Evolutionary conservation across 2,113 vertebrate genomes (phyloP), one percentile per base, ranked within the genome.

Genomic region (Xerus inauris): DNA sequence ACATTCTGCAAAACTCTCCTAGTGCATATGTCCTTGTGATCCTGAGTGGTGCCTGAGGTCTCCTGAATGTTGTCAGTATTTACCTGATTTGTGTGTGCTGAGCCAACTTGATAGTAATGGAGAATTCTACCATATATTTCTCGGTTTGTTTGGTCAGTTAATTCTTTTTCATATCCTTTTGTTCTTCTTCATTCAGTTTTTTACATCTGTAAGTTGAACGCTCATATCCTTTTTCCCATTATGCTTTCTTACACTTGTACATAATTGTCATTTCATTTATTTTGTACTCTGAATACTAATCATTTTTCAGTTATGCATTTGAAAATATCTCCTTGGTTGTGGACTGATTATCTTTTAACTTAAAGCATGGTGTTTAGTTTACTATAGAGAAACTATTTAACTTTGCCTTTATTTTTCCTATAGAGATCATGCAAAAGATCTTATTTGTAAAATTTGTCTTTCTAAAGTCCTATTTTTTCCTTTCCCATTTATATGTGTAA

Each of bases 21-120:
- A 12, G 16, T 9, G 6, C 35, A 28, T 35, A 35, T 4, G 4
- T 28, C 13, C 6, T 49, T 57, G 12, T 1, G 20, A 0, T 19
- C 6, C 8, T 22, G 20, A 40, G 32, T 3, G 20, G 6, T n/a
- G 3, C 8, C 9, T 51, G 40, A 30, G 3, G 2, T 12, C 22
- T 38, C 64, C 1, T 19, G n/a, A 38, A 1, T 12, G 4, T 32
- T 72, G 17, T 13, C 65, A 30, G 16, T 8, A 24, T 2, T 65
- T n/a, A 42, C 6, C 10, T 32, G 40, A 49, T 62, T 20, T 42
- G 40, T 16, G 3, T 9, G 47, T 42, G 49, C 40, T 84, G 32
- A 5, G 38, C 14, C 26, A 40, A 57, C 24, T 13, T 32, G 4
- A 28, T 59, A 30, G 8, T 54, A 67, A 40, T 54, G 67, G 26